These are phyloP conservation scores for Aphidius ervi DNA, from an alignment of 1,140 invertebrate genomes.

Conservation along the genomic window DNA sequence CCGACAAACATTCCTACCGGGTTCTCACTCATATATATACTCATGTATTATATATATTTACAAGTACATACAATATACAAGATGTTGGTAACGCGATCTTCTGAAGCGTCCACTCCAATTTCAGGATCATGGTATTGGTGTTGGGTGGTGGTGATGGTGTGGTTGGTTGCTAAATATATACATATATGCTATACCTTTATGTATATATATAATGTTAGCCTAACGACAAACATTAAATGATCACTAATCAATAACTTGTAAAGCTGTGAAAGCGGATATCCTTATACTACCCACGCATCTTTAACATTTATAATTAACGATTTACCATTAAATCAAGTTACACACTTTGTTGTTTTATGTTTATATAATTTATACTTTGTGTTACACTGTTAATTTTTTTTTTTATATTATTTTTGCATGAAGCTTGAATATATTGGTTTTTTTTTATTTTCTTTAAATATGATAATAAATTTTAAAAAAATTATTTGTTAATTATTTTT, in stretches of 20 bases:
- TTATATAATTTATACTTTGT: no score
- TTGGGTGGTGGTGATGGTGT: neutral
- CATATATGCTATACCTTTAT: no score
- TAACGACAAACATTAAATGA: neutral
- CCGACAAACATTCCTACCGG: conserved; percentile 29
- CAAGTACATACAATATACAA: no score
- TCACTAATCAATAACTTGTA: neutral
- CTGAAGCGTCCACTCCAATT: conserved; percentile 5
- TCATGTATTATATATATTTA: no score
- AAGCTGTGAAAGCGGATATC: conserved; percentile 3
- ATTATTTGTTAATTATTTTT: neutral
- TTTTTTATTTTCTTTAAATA: no score
- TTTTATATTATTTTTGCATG: neutral
- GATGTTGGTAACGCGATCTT: conserved; percentile 5
- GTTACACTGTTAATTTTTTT: neutral
- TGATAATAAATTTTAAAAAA: neutral
- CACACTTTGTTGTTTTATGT: no score
- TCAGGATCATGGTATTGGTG: neutral
- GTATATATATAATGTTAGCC: neutral
- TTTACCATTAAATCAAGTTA: no score
- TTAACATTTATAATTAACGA: no score
- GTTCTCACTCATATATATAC: neutral
- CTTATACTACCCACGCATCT: neutral
- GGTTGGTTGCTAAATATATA: neutral
- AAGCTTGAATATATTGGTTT: neutral